A percentile compares a stretch with the other conserved stretches of the same genome.
Evolutionary conservation across 92 coral and sea anemone species (phyloP).

Genomic region (Palythoa caribaeorum): DNA sequence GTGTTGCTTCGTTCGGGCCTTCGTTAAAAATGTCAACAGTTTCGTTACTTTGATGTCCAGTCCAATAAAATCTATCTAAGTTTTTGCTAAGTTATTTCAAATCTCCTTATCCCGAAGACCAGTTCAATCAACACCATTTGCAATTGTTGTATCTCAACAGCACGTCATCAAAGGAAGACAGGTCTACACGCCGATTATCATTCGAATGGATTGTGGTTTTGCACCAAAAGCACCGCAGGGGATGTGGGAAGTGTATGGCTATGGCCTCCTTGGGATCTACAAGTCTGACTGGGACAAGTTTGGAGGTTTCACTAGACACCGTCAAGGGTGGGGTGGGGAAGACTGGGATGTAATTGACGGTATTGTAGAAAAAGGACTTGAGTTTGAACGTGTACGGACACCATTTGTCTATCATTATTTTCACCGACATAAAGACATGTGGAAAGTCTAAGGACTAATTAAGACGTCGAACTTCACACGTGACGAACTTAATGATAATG

Average conservation of each 20-base stretch:
- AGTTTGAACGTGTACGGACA: conserved; percentile 42
- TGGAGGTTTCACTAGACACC: conserved; percentile 35
- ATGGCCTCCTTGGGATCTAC: conserved; percentile 25
- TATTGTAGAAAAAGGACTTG: conserved; percentile 34
- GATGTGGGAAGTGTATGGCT: neutral
- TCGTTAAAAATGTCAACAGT: too few species aligned
- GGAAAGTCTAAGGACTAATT: neutral
- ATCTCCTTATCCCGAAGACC: too few species aligned
- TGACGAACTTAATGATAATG: too few species aligned
- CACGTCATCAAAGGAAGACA: neutral
- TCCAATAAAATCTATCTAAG: too few species aligned
- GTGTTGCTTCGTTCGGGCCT: too few species aligned
- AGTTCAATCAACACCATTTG: too few species aligned
- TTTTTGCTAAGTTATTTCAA: too few species aligned
- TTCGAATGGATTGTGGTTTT: neutral
- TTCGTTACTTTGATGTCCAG: too few species aligned
- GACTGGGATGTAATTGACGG: conserved; percentile 56
- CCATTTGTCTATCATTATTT: conserved; percentile 47
- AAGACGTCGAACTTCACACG: too few species aligned
- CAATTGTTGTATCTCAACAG: neutral
- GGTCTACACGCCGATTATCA: neutral
- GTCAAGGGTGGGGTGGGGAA: conserved; percentile 59
- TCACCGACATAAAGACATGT: neutral
- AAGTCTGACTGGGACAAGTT: conserved; percentile 58
- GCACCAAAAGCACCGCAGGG: neutral